Evolutionary conservation across 2,113 vertebrate genomes (phyloP), one percentile per base, ranked within the genome.

Genomic region (Hippocampus zosterae): DNA sequence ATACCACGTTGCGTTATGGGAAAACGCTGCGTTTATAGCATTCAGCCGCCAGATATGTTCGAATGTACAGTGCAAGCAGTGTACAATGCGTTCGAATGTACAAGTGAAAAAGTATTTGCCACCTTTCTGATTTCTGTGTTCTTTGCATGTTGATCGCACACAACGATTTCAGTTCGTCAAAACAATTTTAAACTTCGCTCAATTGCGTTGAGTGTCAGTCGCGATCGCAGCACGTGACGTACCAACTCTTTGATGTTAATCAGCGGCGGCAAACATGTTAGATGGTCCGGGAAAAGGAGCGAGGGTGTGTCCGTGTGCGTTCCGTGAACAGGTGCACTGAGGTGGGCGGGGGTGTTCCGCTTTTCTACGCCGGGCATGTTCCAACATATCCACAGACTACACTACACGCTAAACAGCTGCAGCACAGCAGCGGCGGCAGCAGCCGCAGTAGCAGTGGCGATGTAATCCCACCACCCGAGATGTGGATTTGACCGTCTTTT

Each of bases 321-420:
- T n/a, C 23, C 23, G 57, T 12, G 41, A 65, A 46, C 41, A 46
- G 13, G 41, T 46, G 41, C n/a, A 3, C n/a, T 15, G 50, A 40
- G 66, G 29, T 37, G 46, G 48, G 52, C 48, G 48, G 66, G 48
- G 12, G 33, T 10, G 16, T 16, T 18, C 2, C 5, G 21, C n/a
- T 65, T 27, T 16, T 27, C 64, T 40, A n/a, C 33, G n/a, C 50
- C 15, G 93, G 92, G 92, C 95, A 92, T 90, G 94, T 93, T 91
- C 90, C 74, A 85, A 90, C 95, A 95, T 83, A 92, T 94, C 93
- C 93, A 76, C 15, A 33, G 57, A 59, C 55, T 25, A 25, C 55
- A 59, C 55, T 25, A 25, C 55, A 5, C 25, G 23, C 27, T 57
- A 25, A 44, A 3, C 2, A 44, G 42, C 42, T 0, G 25, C 55